Conservation (phyloP, 92 coral and sea anemone genomes). For the Isaurus tuberculatus region DNA sequence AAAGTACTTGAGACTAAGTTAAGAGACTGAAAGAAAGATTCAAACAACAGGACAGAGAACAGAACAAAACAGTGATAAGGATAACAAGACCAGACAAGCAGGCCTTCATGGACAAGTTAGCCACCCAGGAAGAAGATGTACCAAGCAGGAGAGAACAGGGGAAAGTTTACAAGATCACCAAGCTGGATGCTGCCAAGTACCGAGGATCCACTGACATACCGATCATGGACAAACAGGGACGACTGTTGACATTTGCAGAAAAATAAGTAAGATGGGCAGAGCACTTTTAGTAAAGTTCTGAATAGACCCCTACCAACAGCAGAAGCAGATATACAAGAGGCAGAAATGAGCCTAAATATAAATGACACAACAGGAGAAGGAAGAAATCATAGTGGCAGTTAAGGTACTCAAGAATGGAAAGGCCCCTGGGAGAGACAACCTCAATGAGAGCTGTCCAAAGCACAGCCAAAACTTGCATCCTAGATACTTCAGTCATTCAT, state of each 20-base stretch:
- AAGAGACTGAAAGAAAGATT: too few species aligned
- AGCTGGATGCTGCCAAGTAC: conserved; percentile 1
- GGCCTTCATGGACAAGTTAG: conserved; percentile 6
- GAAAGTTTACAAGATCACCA: conserved; percentile 34
- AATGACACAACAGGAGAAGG: background rate
- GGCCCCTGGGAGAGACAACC: background rate
- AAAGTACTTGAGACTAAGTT: too few species aligned
- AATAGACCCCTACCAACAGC: too few species aligned
- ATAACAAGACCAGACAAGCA: conserved; percentile 1
- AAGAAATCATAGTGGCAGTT: background rate
- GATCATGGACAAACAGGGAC: background rate
- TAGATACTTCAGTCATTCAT: too few species aligned
- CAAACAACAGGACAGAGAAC: too few species aligned
- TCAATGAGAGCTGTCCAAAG: background rate
- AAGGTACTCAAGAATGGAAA: background rate
- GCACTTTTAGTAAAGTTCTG: too few species aligned
- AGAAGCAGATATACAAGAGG: background rate
- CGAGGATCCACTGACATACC: background rate
- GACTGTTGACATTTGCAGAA: background rate
- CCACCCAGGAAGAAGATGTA: conserved; percentile 10
- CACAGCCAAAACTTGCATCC: too few species aligned
- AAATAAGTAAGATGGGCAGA: too few species aligned
- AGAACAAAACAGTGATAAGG: too few species aligned
- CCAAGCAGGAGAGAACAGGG: conserved; percentile 5
- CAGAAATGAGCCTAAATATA: background rate